Base-by-base conservation (phyloP, 1,140 invertebrate species). In the Drosophila carrolli region DNA sequence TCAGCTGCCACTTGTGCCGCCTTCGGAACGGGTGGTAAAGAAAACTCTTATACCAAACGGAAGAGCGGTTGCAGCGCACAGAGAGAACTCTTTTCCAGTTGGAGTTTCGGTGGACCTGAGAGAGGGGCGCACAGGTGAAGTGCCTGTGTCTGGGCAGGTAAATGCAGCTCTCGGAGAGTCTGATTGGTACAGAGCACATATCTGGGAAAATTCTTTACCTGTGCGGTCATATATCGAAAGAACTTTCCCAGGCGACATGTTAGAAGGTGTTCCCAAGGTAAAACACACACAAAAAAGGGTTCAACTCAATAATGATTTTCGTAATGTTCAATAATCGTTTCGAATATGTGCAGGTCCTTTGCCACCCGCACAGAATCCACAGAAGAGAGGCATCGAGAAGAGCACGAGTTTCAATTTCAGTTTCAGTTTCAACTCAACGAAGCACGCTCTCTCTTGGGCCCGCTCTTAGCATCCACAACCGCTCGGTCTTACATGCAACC, bases 11-110 rank as follows among this genome's bases (percentile, higher is more conserved):
- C 0, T 16, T 32, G 50, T 68, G 67, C 41, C 48, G 32, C 23
- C 23, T 11, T 11, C 4, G 44, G 0, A 67, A 60, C 38, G 23
- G 27, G 27, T 27, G 65, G 56, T 19, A 35, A 75, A 13, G 62
- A 48, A 81, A 75, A 77, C 78, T 88, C 78, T 82, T 54, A 75
- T 83, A 85, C 78, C 14, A 1, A 6, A 6, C 7, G 4, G 38
- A 32, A 75, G 56, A 57, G 35, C 6, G 16, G 23, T 2, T 8
- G 29, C 6, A 59, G 4, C 9, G 16, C 50, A 57, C 54, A 73
- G 63, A 7, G 0, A 37, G 13, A 19, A 14, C 35, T 32, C 5
- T 14, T 40, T 32, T 11, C 5, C 11, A 51, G 16, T 23, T 11
- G 44, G 43, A 70, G 51, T 41, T 41, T 7, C n/a, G 9, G 43